phyloP scores from a whole-genome alignment of 1,140 invertebrate species.

The Stratiolaelaps scimitus region DNA sequence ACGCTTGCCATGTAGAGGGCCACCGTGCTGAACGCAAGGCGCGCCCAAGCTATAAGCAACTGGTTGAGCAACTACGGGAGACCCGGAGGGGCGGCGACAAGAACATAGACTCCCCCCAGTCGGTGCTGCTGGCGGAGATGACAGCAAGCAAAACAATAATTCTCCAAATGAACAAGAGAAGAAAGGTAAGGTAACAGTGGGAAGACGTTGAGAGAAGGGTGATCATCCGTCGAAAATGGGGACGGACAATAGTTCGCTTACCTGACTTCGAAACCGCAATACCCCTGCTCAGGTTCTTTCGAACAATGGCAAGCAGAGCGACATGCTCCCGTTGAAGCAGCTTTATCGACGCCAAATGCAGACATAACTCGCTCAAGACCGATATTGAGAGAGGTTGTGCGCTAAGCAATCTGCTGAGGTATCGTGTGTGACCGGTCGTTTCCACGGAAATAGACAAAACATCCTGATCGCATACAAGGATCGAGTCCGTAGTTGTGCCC shows the following conservation, averaged over 20 bases:
- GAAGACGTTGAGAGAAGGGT: no score
- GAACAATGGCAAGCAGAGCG: not conserved
- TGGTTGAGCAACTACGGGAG: no score
- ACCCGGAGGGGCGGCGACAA: no score
- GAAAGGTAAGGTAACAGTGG: no score
- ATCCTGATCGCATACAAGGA: not conserved
- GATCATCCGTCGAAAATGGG: no score
- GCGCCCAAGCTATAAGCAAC: no score
- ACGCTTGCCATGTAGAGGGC: no score
- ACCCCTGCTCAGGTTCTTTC: not conserved
- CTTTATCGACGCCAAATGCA: conserved; percentile 1
- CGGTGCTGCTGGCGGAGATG: no score
- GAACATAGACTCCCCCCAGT: no score
- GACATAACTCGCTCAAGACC: conserved; percentile 4
- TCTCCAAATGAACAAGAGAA: no score
- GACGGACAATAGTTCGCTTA: not conserved
- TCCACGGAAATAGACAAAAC: conserved; percentile 15
- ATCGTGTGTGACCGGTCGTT: not conserved
- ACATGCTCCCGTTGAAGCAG: not conserved
- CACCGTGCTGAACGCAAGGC: no score
- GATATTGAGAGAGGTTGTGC: not conserved
- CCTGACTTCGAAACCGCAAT: not conserved
- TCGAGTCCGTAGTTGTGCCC: not conserved
- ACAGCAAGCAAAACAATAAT: no score
- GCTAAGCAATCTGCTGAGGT: conserved; percentile 2